Conservation (phyloP, 2,888 invertebrate species). For the Pteria penguin region DNA sequence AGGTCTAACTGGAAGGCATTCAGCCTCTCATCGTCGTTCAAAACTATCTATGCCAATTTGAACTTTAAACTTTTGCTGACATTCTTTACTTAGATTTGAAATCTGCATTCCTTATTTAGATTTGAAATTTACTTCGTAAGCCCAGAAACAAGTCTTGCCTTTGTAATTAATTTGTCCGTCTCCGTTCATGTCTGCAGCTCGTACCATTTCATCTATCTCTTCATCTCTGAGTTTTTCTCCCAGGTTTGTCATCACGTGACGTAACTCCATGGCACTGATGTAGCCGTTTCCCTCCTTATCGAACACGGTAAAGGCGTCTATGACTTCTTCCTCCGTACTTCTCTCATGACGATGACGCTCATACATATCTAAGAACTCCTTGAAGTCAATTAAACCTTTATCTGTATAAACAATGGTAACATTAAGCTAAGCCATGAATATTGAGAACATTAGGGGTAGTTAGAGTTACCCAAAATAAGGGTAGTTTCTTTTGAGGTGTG, state of each 20-base stretch:
- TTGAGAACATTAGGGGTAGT: too few species aligned
- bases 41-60: too few species aligned
- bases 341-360: constrained; percentile 32
- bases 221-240: constrained; percentile 40
- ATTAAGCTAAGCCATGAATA: too few species aligned
- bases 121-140: too few species aligned
- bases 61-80: too few species aligned
- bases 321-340: constrained; percentile 37
- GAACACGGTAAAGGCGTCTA: constrained; percentile 41
- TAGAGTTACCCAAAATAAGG: too few species aligned
- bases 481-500: too few species aligned
- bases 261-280: constrained; percentile 41
- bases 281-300: constrained; percentile 48
- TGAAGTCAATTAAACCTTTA: constrained; percentile 29
- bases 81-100: too few species aligned
- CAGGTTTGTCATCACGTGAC: constrained; percentile 42
- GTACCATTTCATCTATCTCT: constrained; percentile 44
- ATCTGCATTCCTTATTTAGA: too few species aligned
- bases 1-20: too few species aligned
- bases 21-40: too few species aligned
- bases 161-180: constrained; percentile 46
- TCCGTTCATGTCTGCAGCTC: constrained; percentile 41
- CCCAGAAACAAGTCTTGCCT: too few species aligned
- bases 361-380: constrained; percentile 37
- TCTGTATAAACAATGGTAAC: constrained; percentile 14